These are phyloP conservation scores for Sciaenops ocellatus DNA, from an alignment of 2,797 vertebrate genomes.

Conservation along the genomic window DNA sequence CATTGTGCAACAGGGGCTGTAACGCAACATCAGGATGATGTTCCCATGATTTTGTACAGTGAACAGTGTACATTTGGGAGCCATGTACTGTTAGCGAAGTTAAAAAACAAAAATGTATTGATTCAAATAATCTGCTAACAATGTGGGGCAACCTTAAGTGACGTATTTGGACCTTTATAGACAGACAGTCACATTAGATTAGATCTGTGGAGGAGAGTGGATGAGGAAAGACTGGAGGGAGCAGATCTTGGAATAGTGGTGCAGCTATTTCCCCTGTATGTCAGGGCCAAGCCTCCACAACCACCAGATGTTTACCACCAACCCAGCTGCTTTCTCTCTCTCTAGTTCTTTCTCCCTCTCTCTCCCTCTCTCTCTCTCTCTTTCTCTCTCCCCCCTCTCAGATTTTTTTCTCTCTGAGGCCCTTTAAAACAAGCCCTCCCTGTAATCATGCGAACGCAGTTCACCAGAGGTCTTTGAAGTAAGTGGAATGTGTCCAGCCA, in stretches of 20 bases:
- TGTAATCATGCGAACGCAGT: slow-evolving; percentile 78
- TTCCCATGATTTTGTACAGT: slow-evolving; percentile 43
- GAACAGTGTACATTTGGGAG: slow-evolving; percentile 27
- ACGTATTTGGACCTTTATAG: slow-evolving; percentile 35
- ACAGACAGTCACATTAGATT: slow-evolving; percentile 42
- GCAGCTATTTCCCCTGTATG: slow-evolving; percentile 60
- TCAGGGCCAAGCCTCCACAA: slow-evolving; percentile 67
- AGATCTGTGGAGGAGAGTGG: slow-evolving; percentile 34
- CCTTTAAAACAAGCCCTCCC: slow-evolving; percentile 74
- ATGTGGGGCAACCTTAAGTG: slow-evolving; percentile 20
- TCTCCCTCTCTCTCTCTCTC: slow-evolving; percentile 48
- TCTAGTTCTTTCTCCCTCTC: slow-evolving; percentile 45
- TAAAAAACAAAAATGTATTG: neutral
- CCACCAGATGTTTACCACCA: slow-evolving; percentile 79
- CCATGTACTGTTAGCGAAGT: neutral
- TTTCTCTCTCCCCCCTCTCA: slow-evolving; percentile 41
- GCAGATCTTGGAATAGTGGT: slow-evolving; percentile 57
- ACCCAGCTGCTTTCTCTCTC: slow-evolving; percentile 78
- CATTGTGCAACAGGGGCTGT: slow-evolving; percentile 62
- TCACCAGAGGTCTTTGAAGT: slow-evolving; percentile 76
- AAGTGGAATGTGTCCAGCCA: slow-evolving; percentile 73
- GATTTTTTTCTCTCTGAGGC: slow-evolving; percentile 47
- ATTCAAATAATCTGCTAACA: slow-evolving; percentile 22
- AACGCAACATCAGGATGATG: slow-evolving; percentile 43
- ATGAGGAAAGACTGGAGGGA: slow-evolving; percentile 55